A percentile compares a stretch with the other conserved stretches of the same genome.
These are phyloP conservation scores for Choristoneura rosaceana DNA, from an alignment of 2,888 invertebrate genomes.

Conservation along the genomic window DNA sequence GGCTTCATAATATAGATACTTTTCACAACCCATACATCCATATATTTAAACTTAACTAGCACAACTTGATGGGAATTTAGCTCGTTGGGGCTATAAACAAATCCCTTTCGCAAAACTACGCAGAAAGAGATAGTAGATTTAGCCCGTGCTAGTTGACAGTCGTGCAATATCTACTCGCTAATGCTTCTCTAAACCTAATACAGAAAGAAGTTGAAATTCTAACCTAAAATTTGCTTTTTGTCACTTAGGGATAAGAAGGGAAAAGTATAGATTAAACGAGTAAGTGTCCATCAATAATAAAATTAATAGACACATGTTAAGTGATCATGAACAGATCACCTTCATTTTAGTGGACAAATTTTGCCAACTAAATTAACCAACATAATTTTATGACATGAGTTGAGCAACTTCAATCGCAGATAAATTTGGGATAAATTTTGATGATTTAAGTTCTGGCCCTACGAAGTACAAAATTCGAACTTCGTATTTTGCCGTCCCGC, in stretches of 20 bases:
- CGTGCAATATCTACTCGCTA: conserved; percentile 5
- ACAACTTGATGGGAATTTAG: not conserved
- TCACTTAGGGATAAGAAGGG: not conserved
- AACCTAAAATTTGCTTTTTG: not conserved
- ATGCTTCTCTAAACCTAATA: not conserved
- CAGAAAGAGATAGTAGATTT: not conserved
- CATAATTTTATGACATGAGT: too few relatives aligned
- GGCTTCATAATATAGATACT: conserved; percentile 15
- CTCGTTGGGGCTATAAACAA: not conserved
- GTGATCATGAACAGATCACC: too few relatives aligned
- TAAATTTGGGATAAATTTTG: too few relatives aligned
- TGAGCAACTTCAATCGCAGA: too few relatives aligned
- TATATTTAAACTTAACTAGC: not conserved
- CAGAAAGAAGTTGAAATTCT: not conserved
- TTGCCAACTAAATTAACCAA: too few relatives aligned
- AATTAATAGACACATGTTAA: too few relatives aligned
- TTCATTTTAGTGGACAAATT: too few relatives aligned
- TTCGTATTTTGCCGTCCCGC: too few relatives aligned
- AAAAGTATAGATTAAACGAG: too few relatives aligned
- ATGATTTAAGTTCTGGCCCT: too few relatives aligned
- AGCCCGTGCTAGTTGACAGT: conserved; percentile 1
- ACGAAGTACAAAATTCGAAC: too few relatives aligned
- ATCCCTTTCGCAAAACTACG: not conserved
- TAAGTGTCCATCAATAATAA: too few relatives aligned
- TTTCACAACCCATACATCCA: conserved; percentile 33